These are phyloP conservation scores for Pelobates fuscus DNA, from an alignment of 2,113 vertebrate genomes.

Conservation along the genomic window DNA sequence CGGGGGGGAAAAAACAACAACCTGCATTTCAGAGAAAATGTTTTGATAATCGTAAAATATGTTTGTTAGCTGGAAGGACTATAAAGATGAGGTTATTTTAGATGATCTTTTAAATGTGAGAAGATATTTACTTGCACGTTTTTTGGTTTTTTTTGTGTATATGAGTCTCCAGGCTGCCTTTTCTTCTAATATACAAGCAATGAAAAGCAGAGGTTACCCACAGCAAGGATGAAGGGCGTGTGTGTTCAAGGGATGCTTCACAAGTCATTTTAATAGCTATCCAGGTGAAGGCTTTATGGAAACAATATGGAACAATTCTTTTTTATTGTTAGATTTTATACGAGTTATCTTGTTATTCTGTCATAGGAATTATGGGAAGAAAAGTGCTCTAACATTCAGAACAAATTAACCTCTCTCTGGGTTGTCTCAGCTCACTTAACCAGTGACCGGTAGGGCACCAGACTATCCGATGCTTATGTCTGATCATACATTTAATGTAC, in stretches of 20 bases:
- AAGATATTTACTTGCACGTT: too few relatives aligned
- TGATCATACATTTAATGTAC: constrained; percentile 33
- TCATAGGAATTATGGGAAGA: constrained; percentile 49
- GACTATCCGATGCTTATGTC: constrained; percentile 4
- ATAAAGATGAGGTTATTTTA: too few relatives aligned
- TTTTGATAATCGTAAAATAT: too few relatives aligned
- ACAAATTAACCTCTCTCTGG: constrained; percentile 48
- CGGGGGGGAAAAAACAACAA: too few relatives aligned
- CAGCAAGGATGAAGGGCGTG: constrained; percentile 42
- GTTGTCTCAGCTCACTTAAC: constrained; percentile 46
- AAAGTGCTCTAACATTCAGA: constrained; percentile 39
- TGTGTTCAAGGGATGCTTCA: constrained; percentile 43
- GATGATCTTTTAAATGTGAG: too few relatives aligned
- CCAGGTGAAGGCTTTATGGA: constrained; percentile 51
- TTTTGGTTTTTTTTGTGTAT: too few relatives aligned
- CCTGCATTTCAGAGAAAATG: too few relatives aligned
- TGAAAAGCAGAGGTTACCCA: constrained; percentile 44
- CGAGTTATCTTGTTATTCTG: constrained; percentile 50
- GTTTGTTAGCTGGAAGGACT: too few relatives aligned
- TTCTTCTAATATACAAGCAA: constrained; percentile 1
- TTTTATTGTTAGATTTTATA: constrained; percentile 52
- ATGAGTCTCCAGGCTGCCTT: constrained; percentile 1
- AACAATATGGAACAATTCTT: constrained; percentile 51
- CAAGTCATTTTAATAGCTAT: constrained; percentile 50
- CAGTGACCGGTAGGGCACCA: constrained; percentile 23